Base-by-base conservation (phyloP, 2,113 vertebrate genomes). In the Octodon degus region DNA sequence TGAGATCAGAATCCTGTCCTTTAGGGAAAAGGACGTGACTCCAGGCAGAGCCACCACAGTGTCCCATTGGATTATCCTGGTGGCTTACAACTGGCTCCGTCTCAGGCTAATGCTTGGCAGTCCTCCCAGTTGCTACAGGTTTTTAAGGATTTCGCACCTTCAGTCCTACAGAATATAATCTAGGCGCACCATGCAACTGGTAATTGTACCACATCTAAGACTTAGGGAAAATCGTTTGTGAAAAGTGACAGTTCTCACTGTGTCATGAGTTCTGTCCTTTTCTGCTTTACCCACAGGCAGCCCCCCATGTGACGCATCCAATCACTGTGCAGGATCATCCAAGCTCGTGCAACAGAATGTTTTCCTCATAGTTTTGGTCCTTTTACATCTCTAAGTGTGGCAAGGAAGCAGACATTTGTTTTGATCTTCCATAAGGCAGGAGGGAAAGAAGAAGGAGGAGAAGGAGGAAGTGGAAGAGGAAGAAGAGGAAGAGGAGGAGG, bases 361-460 rank as follows among this genome's bases (percentile, higher is more conserved):
- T 93, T 67, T 76, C 62, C 60, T 84, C n/a, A 0, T 37, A 32
- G 70, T 43, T 53, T 37, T 40, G 12, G 13, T 76, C 20, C 0
- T 0, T 83, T 76, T 65, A 40, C 76, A 37, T 89, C 88, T 95
- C 27, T 32, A 81, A 37, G n/a, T 88, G 22, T 84, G 95, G 90
- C 87, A 76, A 68, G 50, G 17, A 8, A 76, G 47, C n/a, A 68
- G 87, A 53, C 84, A 55, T 82, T 93, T 92, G 84, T 92, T 93
- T 97, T 85, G 93, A 40, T 93, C 32, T 94, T 90, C 88, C 81
- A 87, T 85, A 96, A 85, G 92, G 87, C 5, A 13, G 37, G 10
- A 7, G 3, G 12, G 27, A 25, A 22, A 62, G 60, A 24, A 62
- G 60, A 8, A 24, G 3, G 25, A 67, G 12, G 25, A 67, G 25